phyloP scores from a whole-genome alignment of 2,888 invertebrate genomes.

The Cephus spinipes region DNA sequence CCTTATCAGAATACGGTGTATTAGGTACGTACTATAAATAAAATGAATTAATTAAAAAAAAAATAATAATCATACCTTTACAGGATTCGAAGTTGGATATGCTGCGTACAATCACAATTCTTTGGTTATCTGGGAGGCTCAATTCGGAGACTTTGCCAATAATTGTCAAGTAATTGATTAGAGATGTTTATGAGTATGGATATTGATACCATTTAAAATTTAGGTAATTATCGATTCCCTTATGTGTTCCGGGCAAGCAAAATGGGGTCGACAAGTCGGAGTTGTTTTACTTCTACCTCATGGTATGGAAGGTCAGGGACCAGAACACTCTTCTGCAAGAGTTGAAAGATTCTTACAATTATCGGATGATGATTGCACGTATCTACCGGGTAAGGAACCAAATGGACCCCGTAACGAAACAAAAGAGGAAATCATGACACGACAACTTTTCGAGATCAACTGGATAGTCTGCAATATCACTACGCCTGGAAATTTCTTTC shows the following conservation, averaged over 20 bases:
- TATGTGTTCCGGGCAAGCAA: slow-evolving; percentile 78
- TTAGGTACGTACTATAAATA: slow-evolving; percentile 62
- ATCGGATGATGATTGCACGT: slow-evolving; percentile 77
- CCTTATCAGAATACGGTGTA: slow-evolving; percentile 79
- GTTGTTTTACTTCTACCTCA: slow-evolving; percentile 85
- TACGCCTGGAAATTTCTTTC: slow-evolving; percentile 83
- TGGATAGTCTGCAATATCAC: slow-evolving; percentile 80
- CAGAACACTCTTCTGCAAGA: slow-evolving; percentile 77
- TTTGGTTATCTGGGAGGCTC: slow-evolving; percentile 85
- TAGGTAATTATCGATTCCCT: slow-evolving; percentile 76
- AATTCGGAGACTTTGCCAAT: slow-evolving; percentile 89
- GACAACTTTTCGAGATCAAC: slow-evolving; percentile 80
- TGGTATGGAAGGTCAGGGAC: slow-evolving; percentile 84
- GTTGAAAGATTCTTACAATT: slow-evolving; percentile 78
- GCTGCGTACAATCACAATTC: slow-evolving; percentile 81
- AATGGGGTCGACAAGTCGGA: slow-evolving; percentile 86
- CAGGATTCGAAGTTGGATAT: slow-evolving; percentile 86
- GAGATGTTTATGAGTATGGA: not conserved
- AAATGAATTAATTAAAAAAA: not conserved
- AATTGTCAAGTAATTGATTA: slow-evolving; percentile 70
- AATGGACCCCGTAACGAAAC: slow-evolving; percentile 65
- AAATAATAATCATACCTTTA: not conserved
- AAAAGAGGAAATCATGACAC: slow-evolving; percentile 68
- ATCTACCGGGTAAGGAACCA: slow-evolving; percentile 72
- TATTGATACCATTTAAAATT: not conserved